Evolutionary conservation across 2,888 invertebrate species (phyloP), one percentile per base, ranked within the genome.

Genomic region (Latrodectus elegans): DNA sequence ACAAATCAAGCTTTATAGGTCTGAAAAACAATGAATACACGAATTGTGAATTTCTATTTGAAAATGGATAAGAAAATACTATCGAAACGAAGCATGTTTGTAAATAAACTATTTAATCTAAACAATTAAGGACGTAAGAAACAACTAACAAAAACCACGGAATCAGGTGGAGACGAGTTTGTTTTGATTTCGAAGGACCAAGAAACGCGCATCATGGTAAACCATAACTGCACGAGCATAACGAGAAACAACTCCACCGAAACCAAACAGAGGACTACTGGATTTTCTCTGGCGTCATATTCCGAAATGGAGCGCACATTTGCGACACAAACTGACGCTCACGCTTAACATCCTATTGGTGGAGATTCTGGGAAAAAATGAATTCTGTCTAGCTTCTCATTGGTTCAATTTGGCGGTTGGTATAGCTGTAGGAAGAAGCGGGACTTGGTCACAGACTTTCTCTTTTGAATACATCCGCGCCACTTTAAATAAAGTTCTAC

Each of bases 281-380:
- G n/a, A 68, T 67, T 79, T 79, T 74, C 65, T 55, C 68, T 53
- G 67, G 49, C 38, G 71, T 75, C 68, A 68, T 8, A 51, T 38
- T 73, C 67, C 53, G 81, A 81, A 74, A 64, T 70, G 22, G 22
- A 22, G 51, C 75, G 68, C 55, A 65, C 51, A 49, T 60, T 75
- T 82, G 64, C 70, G 83, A 52, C 70, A n/a, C 55, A 78, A 68
- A 73, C 84, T 73, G 78, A 79, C 84, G 78, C 84, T 79, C 73
- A 52, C 55, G 51, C 68, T n/a, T 9, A 14, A 6, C 15, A n/a
- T 49, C 73, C 64, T 26, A 85, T 85, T 79, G 79, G 84, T 51
- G 12, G 68, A 11, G 52, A 79, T 68, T 78, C 8, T 49, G 78
- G 83, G 79, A 68, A 85, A 85, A 85, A 79, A 73, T 65, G 55